Evolutionary conservation across 2,888 invertebrate genomes (phyloP), one percentile per base, ranked within the genome.

Genomic region (Mamestra brassicae): DNA sequence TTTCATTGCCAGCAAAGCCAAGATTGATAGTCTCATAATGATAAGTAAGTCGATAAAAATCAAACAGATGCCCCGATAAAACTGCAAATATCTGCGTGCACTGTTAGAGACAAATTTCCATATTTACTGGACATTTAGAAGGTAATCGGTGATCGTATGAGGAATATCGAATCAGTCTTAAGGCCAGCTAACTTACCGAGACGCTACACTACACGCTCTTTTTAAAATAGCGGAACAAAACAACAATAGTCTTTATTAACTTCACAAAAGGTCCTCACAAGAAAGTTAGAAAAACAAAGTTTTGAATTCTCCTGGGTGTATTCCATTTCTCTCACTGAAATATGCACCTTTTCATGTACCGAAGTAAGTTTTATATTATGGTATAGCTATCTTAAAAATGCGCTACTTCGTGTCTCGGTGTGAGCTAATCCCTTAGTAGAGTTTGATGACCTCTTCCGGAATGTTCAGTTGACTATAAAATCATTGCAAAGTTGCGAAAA

Each of bases 41-140:
- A 69, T 67, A 70, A 79, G 52, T 64, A 52, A 63, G 17, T 7
- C 57, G 71, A 85, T 83, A 61, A 54, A 73, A 72, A 73, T 74
- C 72, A 66, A 52, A 42, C 62, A 68, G 47, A 81, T 67, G 71
- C 17, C 61, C 26, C 26, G 42, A 77, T 80, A 71, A 58, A 79
- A 71, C 42, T 69, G 63, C 42, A 57, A 74, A 76, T 67, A 42
- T 77, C 55, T 69, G 45, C 60, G 11, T 38, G 70, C 77, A 84
- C 61, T 75, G 57, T 60, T 60, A 70, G 67, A 15, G 45, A 78
- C 54, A 60, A 63, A 80, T 87, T 85, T 76, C 45, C 80, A 87
- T 76, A 71, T 55, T 78, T 81, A 84, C 72, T 63, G 67, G 57
- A 71, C 60, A 70, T 84, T 69, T 65, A 52, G 34, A 71, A 74